phyloP scores from a whole-genome alignment of 2,797 vertebrate species.

The Petrocephalus schoutedeni region DNA sequence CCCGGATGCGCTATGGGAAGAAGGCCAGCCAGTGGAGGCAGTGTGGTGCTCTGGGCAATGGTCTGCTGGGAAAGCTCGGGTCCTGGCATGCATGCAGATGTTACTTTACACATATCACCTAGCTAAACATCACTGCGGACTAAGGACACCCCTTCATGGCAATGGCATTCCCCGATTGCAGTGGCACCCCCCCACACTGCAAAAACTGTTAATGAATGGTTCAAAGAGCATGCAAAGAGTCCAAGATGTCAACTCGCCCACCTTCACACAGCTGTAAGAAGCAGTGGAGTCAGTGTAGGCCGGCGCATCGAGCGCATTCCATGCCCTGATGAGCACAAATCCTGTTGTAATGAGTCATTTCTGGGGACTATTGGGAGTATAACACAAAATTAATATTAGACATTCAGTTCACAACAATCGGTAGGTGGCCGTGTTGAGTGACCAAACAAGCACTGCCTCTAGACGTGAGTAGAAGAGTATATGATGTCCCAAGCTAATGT shows the following conservation, averaged over 20 bases:
- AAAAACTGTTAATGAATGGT: not conserved
- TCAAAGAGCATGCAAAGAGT: not conserved
- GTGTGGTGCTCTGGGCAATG: not conserved
- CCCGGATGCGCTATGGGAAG: not conserved
- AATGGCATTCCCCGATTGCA: not conserved
- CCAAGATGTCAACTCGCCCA: not conserved
- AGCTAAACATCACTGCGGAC: not conserved
- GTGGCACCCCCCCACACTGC: not conserved
- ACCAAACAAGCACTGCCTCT: not conserved
- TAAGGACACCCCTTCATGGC: not conserved
- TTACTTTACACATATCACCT: not conserved
- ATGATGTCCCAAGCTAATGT: not conserved
- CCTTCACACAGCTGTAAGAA: not conserved
- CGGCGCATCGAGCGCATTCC: not conserved
- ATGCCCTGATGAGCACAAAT: not conserved
- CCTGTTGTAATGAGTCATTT: not conserved
- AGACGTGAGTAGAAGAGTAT: not conserved
- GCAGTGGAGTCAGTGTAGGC: not conserved
- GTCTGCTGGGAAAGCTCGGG: not conserved
- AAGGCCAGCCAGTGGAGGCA: not conserved
- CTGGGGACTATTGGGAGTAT: not conserved
- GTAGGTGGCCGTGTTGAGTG: not conserved
- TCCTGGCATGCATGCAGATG: not conserved
- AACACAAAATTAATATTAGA: not conserved
- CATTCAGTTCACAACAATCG: not conserved